Evolutionary conservation across 2,113 vertebrate genomes (phyloP), one percentile per base, ranked within the genome.

Genomic region (Saccopteryx bilineata): DNA sequence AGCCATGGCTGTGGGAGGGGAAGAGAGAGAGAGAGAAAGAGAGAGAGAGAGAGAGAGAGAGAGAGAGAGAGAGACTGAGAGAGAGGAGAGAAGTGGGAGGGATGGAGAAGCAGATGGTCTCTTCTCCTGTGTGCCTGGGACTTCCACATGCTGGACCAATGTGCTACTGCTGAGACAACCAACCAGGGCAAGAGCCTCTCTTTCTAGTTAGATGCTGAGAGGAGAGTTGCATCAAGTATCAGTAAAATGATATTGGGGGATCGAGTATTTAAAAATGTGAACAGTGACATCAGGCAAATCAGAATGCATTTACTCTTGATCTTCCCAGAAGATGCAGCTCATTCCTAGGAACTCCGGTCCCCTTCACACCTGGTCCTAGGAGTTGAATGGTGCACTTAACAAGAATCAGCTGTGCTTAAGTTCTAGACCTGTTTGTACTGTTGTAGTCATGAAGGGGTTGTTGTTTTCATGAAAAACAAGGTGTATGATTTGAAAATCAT

Each of bases 381-480:
- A 56, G n/a, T 28, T 33, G 68, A 91, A 24, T 28, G n/a, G 33
- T 15, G 1, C 24, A 14, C 21, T 82, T 65, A 56, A 23, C n/a
- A 76, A 75, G 50, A n/a, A 17, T 46, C 12, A 28, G 26, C 26
- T 28, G 19, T 69, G 5, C 15, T 74, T n/a, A n/a, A 26, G 2
- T 48, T 90, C 39, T 52, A 68, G 18, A 23, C 9, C 14, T 52
- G 18, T 39, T 65, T 52, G 28, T 90, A 39, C 23, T 21, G 19
- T 61, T 33, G 39, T 26, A 87, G 8, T 83, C 79, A 69, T 69
- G 48, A 68, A 71, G 9, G 13, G 0, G 28, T 83, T 89, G 87
- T 74, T 78, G 68, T n/a, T 88, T 89, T 54, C 72, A 26, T 89
- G 60, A 76, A 90, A 82, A 92, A 56, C 28, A 52, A 79, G 74